Evolutionary conservation across 2,113 vertebrate genomes (phyloP).

Genomic region (Ascaphus truei): DNA sequence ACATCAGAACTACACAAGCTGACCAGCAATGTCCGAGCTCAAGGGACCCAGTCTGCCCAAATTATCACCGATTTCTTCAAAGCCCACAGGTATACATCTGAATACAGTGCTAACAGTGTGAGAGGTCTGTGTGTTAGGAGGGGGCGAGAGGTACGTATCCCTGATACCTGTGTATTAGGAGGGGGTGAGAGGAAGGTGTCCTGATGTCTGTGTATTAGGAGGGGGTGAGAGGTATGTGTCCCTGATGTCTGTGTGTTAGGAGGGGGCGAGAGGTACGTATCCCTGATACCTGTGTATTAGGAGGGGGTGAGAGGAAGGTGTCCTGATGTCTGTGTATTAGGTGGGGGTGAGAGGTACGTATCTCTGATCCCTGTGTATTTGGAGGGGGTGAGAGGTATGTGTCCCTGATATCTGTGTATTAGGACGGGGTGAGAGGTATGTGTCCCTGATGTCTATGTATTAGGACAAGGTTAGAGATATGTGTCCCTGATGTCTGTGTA

Average conservation of each 20-base stretch:
- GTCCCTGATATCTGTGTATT: too few species aligned
- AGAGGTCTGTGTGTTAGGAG: not conserved
- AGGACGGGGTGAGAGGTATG: too few species aligned
- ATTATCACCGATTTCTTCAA: constrained; percentile 64
- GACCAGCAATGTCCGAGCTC: constrained; percentile 50
- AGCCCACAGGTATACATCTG: constrained; percentile 68
- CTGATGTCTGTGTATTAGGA: not conserved
- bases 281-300: not conserved
- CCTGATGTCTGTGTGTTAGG: too few species aligned
- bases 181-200: not conserved
- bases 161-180: too few species aligned
- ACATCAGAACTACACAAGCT: constrained; percentile 60
- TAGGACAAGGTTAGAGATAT: too few species aligned
- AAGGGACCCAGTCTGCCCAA: constrained; percentile 56
- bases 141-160: too few species aligned
- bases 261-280: not conserved
- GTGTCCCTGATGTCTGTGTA: too few species aligned
- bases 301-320: too few species aligned
- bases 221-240: too few species aligned
- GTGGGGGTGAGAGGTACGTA: too few species aligned
- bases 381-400: too few species aligned
- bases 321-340: too few species aligned
- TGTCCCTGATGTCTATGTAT: not conserved
- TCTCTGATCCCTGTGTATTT: not conserved
- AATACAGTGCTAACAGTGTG: not conserved